Evolutionary conservation across 2,888 invertebrate species (phyloP), one percentile per base, ranked within the genome.

Genomic region (Marronus borbonicus): DNA sequence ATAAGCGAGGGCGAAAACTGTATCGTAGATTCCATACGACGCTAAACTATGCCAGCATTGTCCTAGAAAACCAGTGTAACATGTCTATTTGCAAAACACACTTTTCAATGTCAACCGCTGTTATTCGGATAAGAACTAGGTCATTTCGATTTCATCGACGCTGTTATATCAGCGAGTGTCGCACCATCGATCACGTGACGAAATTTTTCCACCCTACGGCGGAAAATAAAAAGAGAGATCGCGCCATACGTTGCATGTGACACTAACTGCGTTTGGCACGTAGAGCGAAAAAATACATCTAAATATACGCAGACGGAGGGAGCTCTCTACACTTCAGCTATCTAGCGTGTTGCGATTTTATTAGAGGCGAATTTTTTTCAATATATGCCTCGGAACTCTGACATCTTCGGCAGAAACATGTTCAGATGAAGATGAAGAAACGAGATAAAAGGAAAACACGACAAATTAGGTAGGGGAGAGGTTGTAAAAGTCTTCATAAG

Each of bases 61-160:
- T 4, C 39, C 39, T 39, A 39, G 39, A 44, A 44, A 7, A 12
- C 44, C 44, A 44, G 44, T 2, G 12, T 44, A 44, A 44, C 8
- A 12, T 44, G 12, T 44, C 10, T 12, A 44, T 44, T 44, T 7
- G 55, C 17, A 14, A 55, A 17, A 55, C n/a, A 55, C 17, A 55
- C 55, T 17, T n/a, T 55, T 55, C 55, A 55, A n/a, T 55, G 55
- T 55, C 55, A 55, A 55, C n/a, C n/a, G 55, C 14, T 3, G 55
- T 55, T 55, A 17, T 8, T 20, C 55, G n/a, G 55, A 7, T 20
- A 55, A 55, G 55, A 55, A 55, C 17, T 55, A 55, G 55, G 55
- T 55, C 55, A 20, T 55, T 55, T n/a, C 55, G 55, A 55, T 55
- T 55, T 17, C 55, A 55, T 55, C 55, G 55, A n/a, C 55, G 55